phyloP scores from a whole-genome alignment of 2,888 invertebrate species.

The Dilophus febrilis region DNA sequence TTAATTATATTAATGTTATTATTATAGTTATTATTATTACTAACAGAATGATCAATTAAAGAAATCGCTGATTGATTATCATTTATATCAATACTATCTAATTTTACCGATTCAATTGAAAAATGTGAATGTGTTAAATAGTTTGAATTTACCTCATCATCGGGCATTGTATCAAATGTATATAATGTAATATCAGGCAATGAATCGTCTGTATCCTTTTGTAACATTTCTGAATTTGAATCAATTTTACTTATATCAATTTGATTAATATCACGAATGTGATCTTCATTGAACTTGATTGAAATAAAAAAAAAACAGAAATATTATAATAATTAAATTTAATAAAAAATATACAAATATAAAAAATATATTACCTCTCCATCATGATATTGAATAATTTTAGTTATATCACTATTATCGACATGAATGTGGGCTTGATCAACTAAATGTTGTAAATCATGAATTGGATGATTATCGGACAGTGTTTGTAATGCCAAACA shows the following conservation, averaged over 20 bases:
- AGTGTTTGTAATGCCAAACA: not conserved
- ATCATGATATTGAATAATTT: slow-evolving; percentile 3
- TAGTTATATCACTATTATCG: not conserved
- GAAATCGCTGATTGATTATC: no score
- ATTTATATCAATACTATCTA: no score
- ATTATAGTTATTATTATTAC: no score
- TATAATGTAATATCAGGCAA: slow-evolving; percentile 2
- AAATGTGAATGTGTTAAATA: no score
- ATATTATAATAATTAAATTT: no score
- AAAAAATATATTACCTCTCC: not conserved
- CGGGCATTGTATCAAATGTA: not conserved
- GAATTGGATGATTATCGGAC: not conserved
- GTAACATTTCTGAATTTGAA: not conserved
- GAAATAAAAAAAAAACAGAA: not conserved
- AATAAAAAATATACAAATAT: not conserved
- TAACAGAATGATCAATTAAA: no score
- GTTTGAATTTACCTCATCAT: slow-evolving; percentile 3
- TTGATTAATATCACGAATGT: slow-evolving; percentile 11
- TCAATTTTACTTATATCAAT: slow-evolving; percentile 6
- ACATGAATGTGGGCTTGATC: not conserved
- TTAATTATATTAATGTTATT: no score
- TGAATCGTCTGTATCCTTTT: not conserved
- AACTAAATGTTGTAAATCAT: slow-evolving; percentile 1
- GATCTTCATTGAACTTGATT: slow-evolving; percentile 7
- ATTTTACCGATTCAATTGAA: no score